Conservation (phyloP, 2,113 vertebrate genomes). For the Galbula dea region DNA sequence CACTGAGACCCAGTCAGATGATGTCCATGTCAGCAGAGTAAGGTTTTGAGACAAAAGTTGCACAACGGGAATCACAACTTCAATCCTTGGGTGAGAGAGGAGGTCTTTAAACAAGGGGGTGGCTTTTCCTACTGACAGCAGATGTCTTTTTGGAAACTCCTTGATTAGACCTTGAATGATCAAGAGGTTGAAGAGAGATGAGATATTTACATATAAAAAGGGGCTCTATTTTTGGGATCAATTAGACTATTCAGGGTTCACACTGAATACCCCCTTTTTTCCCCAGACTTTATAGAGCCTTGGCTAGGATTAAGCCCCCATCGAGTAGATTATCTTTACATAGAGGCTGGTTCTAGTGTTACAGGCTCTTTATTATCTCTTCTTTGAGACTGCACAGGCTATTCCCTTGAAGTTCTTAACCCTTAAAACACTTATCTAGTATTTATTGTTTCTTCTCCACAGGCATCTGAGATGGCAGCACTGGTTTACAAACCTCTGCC, state of each 20-base stretch:
- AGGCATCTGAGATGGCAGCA: conserved; percentile 46
- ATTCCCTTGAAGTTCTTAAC: conserved; percentile 65
- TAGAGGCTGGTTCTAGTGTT: conserved; percentile 55
- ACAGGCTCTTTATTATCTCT: conserved; percentile 61
- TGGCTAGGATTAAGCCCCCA: conserved; percentile 60
- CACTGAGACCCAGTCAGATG: not conserved
- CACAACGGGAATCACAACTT: not conserved
- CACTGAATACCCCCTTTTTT: conserved; percentile 11
- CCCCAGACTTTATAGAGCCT: conserved; percentile 17
- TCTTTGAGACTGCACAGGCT: conserved; percentile 52
- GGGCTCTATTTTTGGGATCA: conserved; percentile 27
- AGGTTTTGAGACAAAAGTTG: not conserved
- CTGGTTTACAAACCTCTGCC: conserved; percentile 17
- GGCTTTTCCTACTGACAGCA: conserved; percentile 18
- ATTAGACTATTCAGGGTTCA: conserved; percentile 47
- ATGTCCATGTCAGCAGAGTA: not conserved
- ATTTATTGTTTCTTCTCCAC: conserved; percentile 68
- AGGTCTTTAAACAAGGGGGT: not conserved
- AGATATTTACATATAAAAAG: conserved; percentile 57
- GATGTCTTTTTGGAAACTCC: conserved; percentile 26
- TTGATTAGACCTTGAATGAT: conserved; percentile 41
- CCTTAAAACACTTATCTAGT: conserved; percentile 56
- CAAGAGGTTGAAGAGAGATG: conserved; percentile 14
- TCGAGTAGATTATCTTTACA: conserved; percentile 65
- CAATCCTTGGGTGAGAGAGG: not conserved